Evolutionary conservation across 2,888 invertebrate genomes (phyloP).

Genomic region (Drosophila longiperda): DNA sequence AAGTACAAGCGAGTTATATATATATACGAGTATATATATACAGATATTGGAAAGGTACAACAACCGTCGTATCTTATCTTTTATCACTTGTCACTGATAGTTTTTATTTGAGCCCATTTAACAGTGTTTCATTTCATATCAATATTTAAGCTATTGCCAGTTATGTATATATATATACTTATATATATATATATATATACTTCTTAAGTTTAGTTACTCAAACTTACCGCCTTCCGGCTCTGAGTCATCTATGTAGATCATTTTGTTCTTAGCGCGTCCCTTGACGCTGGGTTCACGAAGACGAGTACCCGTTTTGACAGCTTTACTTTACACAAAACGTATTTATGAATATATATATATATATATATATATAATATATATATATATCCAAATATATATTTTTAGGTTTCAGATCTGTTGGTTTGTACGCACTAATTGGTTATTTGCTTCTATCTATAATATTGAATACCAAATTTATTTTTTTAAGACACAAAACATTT

Average conservation of each 20-base stretch:
- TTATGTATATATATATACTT: not conserved
- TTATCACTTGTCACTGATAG: slow-evolving; percentile 45
- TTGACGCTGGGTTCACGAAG: slow-evolving; percentile 70
- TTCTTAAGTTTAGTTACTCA: not conserved
- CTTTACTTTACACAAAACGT: slow-evolving; percentile 6
- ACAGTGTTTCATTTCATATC: slow-evolving; percentile 5
- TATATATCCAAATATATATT: slow-evolving; percentile 5
- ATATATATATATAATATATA: slow-evolving; percentile 1
- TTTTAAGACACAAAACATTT: slow-evolving; percentile 49
- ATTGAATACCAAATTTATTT: slow-evolving; percentile 46
- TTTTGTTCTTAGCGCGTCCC: slow-evolving; percentile 81
- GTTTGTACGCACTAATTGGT: slow-evolving; percentile 28
- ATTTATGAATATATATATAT: slow-evolving; percentile 6
- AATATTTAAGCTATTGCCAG: not conserved
- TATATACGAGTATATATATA: not conserved
- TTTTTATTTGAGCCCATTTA: not conserved
- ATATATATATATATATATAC: not conserved
- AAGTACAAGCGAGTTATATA: slow-evolving; percentile 6
- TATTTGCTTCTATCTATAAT: slow-evolving; percentile 40
- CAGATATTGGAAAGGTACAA: slow-evolving; percentile 16
- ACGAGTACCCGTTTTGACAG: slow-evolving; percentile 74
- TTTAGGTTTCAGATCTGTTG: slow-evolving; percentile 16
- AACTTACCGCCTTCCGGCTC: slow-evolving; percentile 95
- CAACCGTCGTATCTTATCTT: slow-evolving; percentile 13
- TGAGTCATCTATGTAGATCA: slow-evolving; percentile 96